Base-by-base conservation (phyloP, 2,888 invertebrate species). In the Mallateleia sp. region DNA sequence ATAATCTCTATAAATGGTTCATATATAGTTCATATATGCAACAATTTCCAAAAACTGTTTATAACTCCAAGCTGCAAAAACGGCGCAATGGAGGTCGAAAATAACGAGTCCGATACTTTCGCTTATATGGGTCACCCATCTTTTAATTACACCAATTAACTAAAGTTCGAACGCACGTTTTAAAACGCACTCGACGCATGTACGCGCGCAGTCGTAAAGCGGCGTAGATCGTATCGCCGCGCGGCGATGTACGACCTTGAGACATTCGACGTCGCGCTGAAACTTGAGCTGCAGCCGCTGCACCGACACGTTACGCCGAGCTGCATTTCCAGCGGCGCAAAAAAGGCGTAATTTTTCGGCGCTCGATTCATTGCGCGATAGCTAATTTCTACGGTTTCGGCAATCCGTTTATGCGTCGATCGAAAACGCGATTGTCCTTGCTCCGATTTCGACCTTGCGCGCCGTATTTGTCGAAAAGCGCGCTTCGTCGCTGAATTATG, bases 101-200 rank as follows among this genome's bases (percentile, higher is more conserved):
- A n/a, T n/a, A n/a, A n/a, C n/a, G n/a, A n/a, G n/a, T n/a, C n/a
- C n/a, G n/a, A n/a, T n/a, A n/a, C n/a, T n/a, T n/a, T n/a, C n/a
- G n/a, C n/a, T 54, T 77, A 77, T 54, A 64, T 77, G 45, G 77
- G 77, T 50, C 60, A 60, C 58, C 58, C 45, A 34, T 60, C 28
- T 28, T 42, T 77, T 77, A 77, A 77, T 77, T 77, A 66, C 42
- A 45, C 42, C 42, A 77, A 77, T 54, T 77, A 77, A 66, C 62
- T 20, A 64, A 64, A 38, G 38, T 38, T 52, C 74, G 74, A 34
- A 62, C 25, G 38, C 60, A 34, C 71, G 38, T 71, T 56, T 18
- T 34, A 62, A 22, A 45, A 45, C 32, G 24, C 42, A 45, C 34
- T 28, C 22, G 56, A 58, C 47, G 72, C 52, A 22, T 66, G 69